phyloP scores from a whole-genome alignment of 2,888 invertebrate species.

The Caenorhabditis doughertyi region DNA sequence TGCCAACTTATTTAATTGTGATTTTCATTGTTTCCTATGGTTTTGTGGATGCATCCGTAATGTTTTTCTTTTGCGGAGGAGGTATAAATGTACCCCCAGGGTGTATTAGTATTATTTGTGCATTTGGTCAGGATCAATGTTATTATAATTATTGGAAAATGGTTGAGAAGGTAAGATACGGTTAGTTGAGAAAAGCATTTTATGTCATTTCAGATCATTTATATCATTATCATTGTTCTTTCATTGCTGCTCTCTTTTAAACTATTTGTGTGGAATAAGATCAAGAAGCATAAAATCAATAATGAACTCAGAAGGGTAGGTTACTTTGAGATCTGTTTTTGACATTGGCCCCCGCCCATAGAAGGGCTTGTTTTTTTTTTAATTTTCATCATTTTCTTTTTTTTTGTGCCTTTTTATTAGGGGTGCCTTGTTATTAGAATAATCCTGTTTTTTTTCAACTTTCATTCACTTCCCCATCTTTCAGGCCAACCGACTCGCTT shows the following conservation, averaged over 20 bases:
- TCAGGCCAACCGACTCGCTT: constrained; percentile 15
- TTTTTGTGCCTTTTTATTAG: too few species aligned
- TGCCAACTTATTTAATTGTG: background rate
- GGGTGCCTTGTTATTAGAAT: too few species aligned
- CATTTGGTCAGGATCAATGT: background rate
- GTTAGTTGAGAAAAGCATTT: too few species aligned
- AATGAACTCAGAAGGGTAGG: background rate
- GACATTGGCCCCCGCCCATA: too few species aligned
- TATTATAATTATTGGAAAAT: background rate
- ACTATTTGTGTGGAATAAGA: background rate
- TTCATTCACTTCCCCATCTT: too few species aligned
- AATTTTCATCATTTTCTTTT: background rate
- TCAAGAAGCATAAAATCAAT: background rate
- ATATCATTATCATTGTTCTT: background rate
- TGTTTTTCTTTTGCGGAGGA: constrained; percentile 5
- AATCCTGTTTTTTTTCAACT: too few species aligned
- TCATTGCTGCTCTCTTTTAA: background rate
- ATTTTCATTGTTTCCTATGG: background rate
- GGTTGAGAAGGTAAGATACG: background rate
- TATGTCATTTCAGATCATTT: background rate
- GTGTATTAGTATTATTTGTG: constrained; percentile 11
- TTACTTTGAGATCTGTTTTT: too few species aligned
- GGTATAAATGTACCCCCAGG: background rate
- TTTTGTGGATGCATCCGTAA: background rate
- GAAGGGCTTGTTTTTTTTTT: background rate